Percentiles rank a stretch among this genome's conserved stretches.
Conservation (phyloP, 2,113 vertebrate genomes). For the Megaptera novaeangliae region DNA sequence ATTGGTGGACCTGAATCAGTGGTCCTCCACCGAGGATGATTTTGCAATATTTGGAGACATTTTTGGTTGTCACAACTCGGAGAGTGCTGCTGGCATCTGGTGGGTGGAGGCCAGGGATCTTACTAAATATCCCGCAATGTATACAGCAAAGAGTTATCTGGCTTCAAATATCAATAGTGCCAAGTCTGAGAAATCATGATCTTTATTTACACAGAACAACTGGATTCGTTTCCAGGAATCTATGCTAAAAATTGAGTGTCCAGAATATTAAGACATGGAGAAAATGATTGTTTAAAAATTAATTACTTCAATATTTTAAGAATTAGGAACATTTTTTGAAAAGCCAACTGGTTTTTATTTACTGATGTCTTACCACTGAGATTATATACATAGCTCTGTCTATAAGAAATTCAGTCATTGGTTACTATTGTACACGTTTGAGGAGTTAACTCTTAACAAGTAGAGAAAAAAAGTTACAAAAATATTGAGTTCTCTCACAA, state of each 20-base stretch:
- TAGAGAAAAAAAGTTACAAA: background rate
- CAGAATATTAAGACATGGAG: background rate
- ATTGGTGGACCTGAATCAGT: background rate
- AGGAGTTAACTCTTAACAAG: background rate
- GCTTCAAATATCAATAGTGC: background rate
- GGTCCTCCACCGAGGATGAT: background rate
- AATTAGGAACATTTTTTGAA: background rate
- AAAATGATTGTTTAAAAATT: background rate
- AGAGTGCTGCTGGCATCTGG: background rate
- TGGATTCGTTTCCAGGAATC: background rate
- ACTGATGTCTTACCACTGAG: background rate
- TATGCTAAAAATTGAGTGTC: slow-evolving; percentile 6
- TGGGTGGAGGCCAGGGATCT: background rate
- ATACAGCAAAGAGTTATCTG: background rate
- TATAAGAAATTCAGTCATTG: background rate
- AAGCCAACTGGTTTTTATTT: background rate
- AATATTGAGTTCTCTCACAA: slow-evolving; percentile 4
- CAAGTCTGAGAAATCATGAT: background rate
- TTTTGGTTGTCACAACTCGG: background rate
- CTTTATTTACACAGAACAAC: background rate
- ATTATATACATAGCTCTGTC: background rate
- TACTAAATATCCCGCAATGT: background rate
- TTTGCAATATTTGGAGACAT: background rate
- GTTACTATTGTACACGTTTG: background rate
- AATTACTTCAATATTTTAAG: background rate